Conservation (phyloP, 2,113 vertebrate genomes). For the Scophthalmus maximus region DNA sequence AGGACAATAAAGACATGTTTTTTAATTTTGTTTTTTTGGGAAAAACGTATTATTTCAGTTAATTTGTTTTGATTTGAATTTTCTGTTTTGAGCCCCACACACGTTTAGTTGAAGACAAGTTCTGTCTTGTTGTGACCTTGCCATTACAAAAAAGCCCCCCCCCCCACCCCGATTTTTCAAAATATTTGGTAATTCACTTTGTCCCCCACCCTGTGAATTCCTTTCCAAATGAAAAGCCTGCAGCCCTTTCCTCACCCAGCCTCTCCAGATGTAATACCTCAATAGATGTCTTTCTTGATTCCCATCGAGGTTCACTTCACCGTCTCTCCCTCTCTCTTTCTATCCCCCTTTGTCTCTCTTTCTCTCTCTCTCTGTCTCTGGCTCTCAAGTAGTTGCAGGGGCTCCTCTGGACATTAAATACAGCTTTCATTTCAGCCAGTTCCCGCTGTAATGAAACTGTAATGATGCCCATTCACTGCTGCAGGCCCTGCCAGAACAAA, state of each 20-base stretch:
- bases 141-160: neutral
- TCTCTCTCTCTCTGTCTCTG: neutral
- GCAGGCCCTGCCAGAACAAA: conserved; percentile 64
- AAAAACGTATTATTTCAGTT: too few species aligned
- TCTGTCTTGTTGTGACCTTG: neutral
- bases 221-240: neutral
- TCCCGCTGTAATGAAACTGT: conserved; percentile 68
- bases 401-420: conserved; percentile 55
- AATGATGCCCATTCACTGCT: conserved; percentile 63
- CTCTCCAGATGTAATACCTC: conserved; percentile 34
- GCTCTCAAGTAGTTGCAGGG: conserved; percentile 35
- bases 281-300: conserved; percentile 21
- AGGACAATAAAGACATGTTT: too few species aligned
- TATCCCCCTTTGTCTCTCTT: neutral
- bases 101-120: neutral
- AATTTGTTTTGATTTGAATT: too few species aligned
- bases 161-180: neutral
- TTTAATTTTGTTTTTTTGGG: too few species aligned
- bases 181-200: neutral
- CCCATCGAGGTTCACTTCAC: conserved; percentile 5
- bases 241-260: neutral
- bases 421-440: conserved; percentile 58
- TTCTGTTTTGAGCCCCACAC: too few species aligned
- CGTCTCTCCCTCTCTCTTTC: neutral
- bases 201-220: neutral